phyloP scores from a whole-genome alignment of 1,140 invertebrate species.

The silkworm (Bombyx mori) region DNA sequence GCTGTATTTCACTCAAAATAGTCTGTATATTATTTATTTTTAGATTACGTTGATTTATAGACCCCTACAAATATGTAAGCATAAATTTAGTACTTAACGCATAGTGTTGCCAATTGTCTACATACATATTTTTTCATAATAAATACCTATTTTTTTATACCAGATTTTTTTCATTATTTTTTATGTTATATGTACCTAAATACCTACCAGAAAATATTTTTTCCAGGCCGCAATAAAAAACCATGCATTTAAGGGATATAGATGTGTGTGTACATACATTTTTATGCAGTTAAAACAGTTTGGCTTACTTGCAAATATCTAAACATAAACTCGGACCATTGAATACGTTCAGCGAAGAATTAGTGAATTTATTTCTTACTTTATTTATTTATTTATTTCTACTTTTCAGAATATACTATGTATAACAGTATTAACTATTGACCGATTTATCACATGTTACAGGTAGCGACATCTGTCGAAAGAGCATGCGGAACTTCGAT shows the following conservation, averaged over 20 bases:
- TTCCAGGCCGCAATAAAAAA: slow-evolving; percentile 9
- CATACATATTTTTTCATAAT: slow-evolving; percentile 14
- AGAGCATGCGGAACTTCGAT: no score
- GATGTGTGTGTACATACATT: no score
- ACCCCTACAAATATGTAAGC: slow-evolving; percentile 17
- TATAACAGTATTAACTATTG: no score
- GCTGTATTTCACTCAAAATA: slow-evolving; percentile 15
- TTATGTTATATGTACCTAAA: slow-evolving; percentile 10
- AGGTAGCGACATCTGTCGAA: no score
- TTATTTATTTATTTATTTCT: no score
- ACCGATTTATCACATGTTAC: no score
- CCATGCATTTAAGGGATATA: slow-evolving; percentile 13
- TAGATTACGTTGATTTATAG: slow-evolving; percentile 16
- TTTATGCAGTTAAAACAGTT: no score
- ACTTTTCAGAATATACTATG: no score
- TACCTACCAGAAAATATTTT: slow-evolving; percentile 11
- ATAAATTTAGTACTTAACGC: slow-evolving; percentile 17
- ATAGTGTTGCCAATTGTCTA: slow-evolving; percentile 15
- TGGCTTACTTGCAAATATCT: no score
- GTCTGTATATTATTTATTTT: slow-evolving; percentile 14
- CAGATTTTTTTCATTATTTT: slow-evolving; percentile 8
- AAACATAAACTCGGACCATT: no score
- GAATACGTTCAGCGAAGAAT: no score
- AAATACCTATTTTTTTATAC: slow-evolving; percentile 9
- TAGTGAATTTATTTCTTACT: no score